Percentiles rank a stretch among this genome's conserved stretches.
These are phyloP conservation scores for Nudaria mundana DNA, from an alignment of 2,888 invertebrate species.

Conservation along the genomic window DNA sequence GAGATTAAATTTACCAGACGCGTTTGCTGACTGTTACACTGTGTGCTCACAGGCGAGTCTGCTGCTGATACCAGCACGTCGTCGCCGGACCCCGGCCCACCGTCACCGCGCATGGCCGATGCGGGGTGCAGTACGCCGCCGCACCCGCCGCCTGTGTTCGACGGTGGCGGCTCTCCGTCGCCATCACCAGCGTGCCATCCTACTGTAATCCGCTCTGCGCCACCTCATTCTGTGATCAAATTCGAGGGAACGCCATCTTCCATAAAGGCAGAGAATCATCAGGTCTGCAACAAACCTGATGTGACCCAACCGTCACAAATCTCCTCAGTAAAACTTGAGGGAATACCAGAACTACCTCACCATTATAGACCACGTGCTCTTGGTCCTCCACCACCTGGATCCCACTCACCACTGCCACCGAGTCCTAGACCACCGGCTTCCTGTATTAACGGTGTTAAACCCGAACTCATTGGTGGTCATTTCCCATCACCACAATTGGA, in stretches of 20 bases:
- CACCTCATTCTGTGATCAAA: conserved; percentile 82
- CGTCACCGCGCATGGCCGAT: conserved; percentile 90
- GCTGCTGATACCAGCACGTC: conserved; percentile 96
- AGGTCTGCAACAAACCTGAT: conserved; percentile 55
- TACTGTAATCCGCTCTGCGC: conserved; percentile 81
- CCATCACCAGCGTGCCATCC: conserved; percentile 71
- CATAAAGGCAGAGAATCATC: conserved; percentile 57
- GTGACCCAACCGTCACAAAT: conserved; percentile 50
- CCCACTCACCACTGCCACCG: conserved; percentile 59
- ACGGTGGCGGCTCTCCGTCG: conserved; percentile 71
- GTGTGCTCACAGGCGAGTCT: conserved; percentile 88
- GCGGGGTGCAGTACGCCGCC: conserved; percentile 83
- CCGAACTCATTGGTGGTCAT: conserved; percentile 88
- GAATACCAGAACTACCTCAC: conserved; percentile 53
- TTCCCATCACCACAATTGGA: conserved; percentile 75
- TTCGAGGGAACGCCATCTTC: conserved; percentile 73
- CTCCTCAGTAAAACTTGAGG: conserved; percentile 76
- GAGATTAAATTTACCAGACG: conserved; percentile 36
- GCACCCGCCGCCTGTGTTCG: conserved; percentile 79
- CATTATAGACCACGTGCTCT: conserved; percentile 63
- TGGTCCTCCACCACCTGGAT: conserved; percentile 70
- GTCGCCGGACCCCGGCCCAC: conserved; percentile 93
- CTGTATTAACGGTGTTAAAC: conserved; percentile 89
- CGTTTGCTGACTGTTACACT: conserved; percentile 53
- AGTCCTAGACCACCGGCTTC: conserved; percentile 81